Evolutionary conservation across 1,140 invertebrate genomes (phyloP).

Genomic region (Steinernema khuongi): DNA sequence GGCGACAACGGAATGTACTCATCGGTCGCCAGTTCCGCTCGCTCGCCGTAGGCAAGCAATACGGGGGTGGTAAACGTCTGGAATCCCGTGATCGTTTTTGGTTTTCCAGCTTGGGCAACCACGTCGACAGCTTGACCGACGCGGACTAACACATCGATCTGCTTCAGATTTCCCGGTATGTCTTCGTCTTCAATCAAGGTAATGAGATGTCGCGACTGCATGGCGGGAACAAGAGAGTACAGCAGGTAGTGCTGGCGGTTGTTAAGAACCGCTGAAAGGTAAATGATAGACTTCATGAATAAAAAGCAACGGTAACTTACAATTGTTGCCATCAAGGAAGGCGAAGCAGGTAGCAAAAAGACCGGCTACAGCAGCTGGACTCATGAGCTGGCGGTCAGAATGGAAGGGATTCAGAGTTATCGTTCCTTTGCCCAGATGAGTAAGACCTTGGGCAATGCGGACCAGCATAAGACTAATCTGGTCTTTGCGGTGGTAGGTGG

Average conservation of each 20-base stretch:
- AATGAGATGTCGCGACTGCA: constrained; percentile 98
- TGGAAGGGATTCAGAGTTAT: constrained; percentile 94
- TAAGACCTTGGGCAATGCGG: constrained; percentile 92
- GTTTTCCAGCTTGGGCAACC: constrained; percentile 97
- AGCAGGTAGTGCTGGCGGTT: constrained; percentile 84
- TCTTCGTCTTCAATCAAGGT: constrained; percentile 85
- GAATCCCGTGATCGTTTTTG: constrained; percentile 98
- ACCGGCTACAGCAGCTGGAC: constrained; percentile 72
- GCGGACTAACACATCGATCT: constrained; percentile 86
- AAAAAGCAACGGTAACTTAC: constrained; percentile 63
- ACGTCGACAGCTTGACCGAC: constrained; percentile 98
- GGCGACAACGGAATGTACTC: constrained; percentile 90
- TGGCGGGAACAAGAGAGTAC: constrained; percentile 88
- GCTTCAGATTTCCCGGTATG: constrained; percentile 66
- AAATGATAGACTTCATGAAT: not conserved
- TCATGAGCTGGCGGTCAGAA: constrained; percentile 86
- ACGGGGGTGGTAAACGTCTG: constrained; percentile 99
- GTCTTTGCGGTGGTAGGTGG: constrained; percentile 95
- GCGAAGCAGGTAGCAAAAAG: constrained; percentile 82
- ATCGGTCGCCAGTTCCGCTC: constrained; percentile 94
- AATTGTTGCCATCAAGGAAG: constrained; percentile 92
- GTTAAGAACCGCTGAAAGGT: not conserved
- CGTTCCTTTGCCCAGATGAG: constrained; percentile 96
- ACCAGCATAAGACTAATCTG: constrained; percentile 85
- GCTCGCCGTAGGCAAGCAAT: constrained; percentile 86